These are phyloP conservation scores for Ardeotis arabs DNA, from an alignment of 2,113 vertebrate genomes.

Conservation along the genomic window DNA sequence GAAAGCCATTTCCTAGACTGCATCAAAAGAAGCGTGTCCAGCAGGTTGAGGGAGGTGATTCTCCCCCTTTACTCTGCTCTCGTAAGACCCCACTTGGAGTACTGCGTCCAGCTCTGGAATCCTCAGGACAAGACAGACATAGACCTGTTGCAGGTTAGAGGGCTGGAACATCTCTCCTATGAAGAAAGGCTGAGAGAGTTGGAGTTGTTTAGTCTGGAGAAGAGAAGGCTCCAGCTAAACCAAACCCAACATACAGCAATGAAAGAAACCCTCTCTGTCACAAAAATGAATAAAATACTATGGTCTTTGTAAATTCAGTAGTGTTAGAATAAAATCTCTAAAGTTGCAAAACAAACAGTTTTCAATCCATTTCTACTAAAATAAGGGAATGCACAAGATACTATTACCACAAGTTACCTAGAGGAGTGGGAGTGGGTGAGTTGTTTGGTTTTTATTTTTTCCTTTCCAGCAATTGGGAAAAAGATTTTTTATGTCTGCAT, in stretches of 20 bases:
- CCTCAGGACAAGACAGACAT: neutral
- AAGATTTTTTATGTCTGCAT: constrained; percentile 39
- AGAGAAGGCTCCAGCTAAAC: neutral
- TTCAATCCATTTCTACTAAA: neutral
- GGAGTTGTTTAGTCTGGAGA: neutral
- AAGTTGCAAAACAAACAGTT: neutral
- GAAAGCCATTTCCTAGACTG: too few relatives aligned
- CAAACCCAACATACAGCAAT: neutral
- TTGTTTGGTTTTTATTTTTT: neutral
- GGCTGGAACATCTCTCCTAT: neutral
- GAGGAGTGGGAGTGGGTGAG: neutral
- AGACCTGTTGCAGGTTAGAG: neutral
- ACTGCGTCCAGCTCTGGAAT: neutral
- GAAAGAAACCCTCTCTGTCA: neutral
- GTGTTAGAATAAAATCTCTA: neutral
- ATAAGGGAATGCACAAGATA: neutral
- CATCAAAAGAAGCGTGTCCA: too few relatives aligned
- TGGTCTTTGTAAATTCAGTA: neutral
- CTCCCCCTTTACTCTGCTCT: too few relatives aligned
- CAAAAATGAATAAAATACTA: neutral
- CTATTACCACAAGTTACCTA: neutral
- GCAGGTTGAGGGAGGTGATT: too few relatives aligned
- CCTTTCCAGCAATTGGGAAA: constrained; percentile 21
- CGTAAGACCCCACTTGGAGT: too few relatives aligned
- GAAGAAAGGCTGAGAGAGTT: neutral